Conservation (phyloP, 2,113 vertebrate species). For the Lagopus muta region DNA sequence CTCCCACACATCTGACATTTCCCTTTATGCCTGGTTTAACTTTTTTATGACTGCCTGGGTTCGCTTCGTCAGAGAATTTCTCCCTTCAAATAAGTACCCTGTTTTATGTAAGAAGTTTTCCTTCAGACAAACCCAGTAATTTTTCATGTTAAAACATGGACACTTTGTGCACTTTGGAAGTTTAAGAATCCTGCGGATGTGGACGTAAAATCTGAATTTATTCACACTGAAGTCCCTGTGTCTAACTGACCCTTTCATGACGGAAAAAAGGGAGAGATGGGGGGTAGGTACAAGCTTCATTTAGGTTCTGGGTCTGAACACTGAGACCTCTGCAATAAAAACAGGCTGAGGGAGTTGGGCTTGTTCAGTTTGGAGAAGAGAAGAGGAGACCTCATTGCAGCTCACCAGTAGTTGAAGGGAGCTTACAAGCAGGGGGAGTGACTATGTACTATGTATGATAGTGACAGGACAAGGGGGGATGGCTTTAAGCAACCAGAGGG, state of each 20-base stretch:
- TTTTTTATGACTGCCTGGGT: slow-evolving; percentile 75
- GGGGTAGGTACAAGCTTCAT: background rate
- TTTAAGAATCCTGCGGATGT: slow-evolving; percentile 54
- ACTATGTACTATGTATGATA: too few species aligned
- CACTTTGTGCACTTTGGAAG: slow-evolving; percentile 66
- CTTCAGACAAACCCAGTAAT: slow-evolving; percentile 75
- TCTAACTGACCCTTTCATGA: slow-evolving; percentile 17
- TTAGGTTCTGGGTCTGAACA: background rate
- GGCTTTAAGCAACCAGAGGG: too few species aligned
- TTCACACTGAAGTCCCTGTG: slow-evolving; percentile 43
- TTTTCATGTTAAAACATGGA: slow-evolving; percentile 71
- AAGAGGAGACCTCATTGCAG: too few species aligned
- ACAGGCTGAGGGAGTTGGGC: too few species aligned
- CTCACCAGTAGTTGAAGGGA: too few species aligned
- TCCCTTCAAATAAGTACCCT: slow-evolving; percentile 67
- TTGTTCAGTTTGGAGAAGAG: too few species aligned
- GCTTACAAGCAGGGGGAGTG: too few species aligned
- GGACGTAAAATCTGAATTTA: slow-evolving; percentile 57
- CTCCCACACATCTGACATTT: slow-evolving; percentile 77
- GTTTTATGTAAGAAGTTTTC: slow-evolving; percentile 71
- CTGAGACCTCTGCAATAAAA: background rate
- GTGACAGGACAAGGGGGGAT: too few species aligned
- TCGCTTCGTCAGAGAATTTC: slow-evolving; percentile 71
- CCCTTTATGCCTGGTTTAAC: slow-evolving; percentile 78
- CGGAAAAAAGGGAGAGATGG: background rate